Percentiles rank a stretch among this genome's conserved stretches.
Evolutionary conservation across 2,888 invertebrate species (phyloP).

Genomic region (Dynastes maya): DNA sequence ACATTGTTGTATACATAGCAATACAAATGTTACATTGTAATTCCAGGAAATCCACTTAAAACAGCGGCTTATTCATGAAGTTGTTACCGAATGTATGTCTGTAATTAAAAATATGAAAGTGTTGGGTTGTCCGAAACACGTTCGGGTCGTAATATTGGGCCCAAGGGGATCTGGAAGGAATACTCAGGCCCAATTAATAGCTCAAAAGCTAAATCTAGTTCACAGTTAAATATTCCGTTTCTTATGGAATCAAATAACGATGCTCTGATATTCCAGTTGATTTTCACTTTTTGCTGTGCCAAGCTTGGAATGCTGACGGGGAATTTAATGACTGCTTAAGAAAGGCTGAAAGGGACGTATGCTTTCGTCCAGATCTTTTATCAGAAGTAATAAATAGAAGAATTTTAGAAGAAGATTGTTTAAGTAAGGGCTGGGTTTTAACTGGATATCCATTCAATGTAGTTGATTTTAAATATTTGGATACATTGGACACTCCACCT

Average conservation of each 20-base stretch:
- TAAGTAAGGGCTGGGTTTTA: constrained; percentile 77
- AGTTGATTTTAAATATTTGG: constrained; percentile 75
- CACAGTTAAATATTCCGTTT: constrained; percentile 65
- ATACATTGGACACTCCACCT: constrained; percentile 75
- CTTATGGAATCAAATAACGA: background rate
- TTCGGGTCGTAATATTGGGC: constrained; percentile 76
- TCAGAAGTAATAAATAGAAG: constrained; percentile 68
- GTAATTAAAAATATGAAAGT: constrained; percentile 66
- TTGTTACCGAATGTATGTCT: constrained; percentile 67
- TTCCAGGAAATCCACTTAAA: constrained; percentile 67
- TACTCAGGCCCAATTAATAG: constrained; percentile 72
- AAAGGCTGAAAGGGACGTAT: constrained; percentile 64
- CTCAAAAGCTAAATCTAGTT: constrained; percentile 73
- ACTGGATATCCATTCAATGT: constrained; percentile 75
- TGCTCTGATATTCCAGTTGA: constrained; percentile 69
- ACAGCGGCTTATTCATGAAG: constrained; percentile 64
- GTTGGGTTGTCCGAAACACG: constrained; percentile 72
- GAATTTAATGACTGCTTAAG: constrained; percentile 65
- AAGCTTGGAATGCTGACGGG: constrained; percentile 69
- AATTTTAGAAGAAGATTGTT: constrained; percentile 73
- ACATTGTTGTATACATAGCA: too few relatives aligned
- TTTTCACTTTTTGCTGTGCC: constrained; percentile 73
- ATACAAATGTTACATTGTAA: too few relatives aligned
- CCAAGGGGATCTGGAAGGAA: constrained; percentile 75
- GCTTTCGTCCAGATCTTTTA: constrained; percentile 66